Conservation (phyloP, 2,888 invertebrate species). For the Encarsia formosa region DNA sequence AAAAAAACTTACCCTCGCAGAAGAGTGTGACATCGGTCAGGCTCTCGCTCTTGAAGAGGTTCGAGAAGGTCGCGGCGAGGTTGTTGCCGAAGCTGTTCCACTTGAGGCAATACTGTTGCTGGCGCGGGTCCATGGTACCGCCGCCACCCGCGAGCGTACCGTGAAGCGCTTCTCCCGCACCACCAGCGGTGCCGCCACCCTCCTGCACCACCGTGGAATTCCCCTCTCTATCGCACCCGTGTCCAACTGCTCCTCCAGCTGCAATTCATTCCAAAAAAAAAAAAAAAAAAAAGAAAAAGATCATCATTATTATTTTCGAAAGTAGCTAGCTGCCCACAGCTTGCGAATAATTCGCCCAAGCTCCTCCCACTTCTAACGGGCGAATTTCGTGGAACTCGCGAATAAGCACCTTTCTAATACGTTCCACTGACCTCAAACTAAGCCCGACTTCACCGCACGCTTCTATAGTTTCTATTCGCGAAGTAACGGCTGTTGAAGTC, state of each 20-base stretch:
- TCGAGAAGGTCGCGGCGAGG: conserved; percentile 87
- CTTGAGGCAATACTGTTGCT: conserved; percentile 92
- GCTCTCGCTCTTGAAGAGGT: conserved; percentile 89
- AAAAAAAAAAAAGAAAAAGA: neutral
- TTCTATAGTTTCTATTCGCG: no score
- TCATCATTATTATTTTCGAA: no score
- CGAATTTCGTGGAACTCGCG: neutral
- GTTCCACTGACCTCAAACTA: conserved; percentile 24
- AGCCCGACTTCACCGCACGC: no score
- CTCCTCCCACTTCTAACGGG: neutral
- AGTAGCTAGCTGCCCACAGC: no score
- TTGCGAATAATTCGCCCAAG: neutral
- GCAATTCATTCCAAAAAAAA: conserved; percentile 22
- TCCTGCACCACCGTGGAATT: conserved; percentile 44
- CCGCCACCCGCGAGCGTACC: conserved; percentile 21
- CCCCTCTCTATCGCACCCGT: conserved; percentile 46
- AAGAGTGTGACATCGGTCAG: conserved; percentile 88
- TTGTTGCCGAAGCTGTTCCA: conserved; percentile 95
- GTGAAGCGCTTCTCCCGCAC: conserved; percentile 45
- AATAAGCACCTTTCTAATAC: conserved; percentile 28
- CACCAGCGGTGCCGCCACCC: conserved; percentile 43
- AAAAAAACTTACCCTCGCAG: conserved; percentile 89
- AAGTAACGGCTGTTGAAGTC: no score
- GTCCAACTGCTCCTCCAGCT: conserved; percentile 49
- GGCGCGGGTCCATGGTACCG: conserved; percentile 77